Evolutionary conservation across 2,113 vertebrate species (phyloP), one percentile per base, ranked within the genome.

Genomic region (Zosterops pallidus): DNA sequence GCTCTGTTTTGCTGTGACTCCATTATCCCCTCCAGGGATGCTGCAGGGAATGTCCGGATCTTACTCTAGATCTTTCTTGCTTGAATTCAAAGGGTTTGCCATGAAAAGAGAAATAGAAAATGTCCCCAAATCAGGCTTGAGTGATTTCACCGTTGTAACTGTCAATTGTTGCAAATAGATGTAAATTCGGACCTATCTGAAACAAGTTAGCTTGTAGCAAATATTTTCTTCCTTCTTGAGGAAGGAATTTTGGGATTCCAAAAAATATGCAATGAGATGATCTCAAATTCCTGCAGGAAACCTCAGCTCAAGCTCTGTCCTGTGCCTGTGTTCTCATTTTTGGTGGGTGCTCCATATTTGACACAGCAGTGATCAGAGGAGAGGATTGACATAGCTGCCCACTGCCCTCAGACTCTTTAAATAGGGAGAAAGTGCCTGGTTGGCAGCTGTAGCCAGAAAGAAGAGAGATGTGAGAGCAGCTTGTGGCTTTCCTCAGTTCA

Each of bases 401-500:
- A 1, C 21, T 56, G 19, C 18, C 37, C 44, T 52, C 64, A 46
- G 60, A 25, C 65, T 4, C 0, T 55, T 59, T 4, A 17, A 39
- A 2, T 20, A 67, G 26, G 39, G 33, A 69, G 13, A 41, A 25
- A 0, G 3, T 74, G 37, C 15, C 37, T 11, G 24, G 6, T 16
- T 0, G 0, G 68, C 5, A 3, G 56, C 44, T 14, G 11, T 12
- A 39, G 21, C 44, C 0, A 2, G 74, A 50, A 24, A 28, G 9
- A 44, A 44, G 57, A 35, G 31, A 89, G n/a, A 49, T 37, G 21
- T 8, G 46, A 89, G 52, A 86, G 70, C 71, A 90, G 44, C 63
- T 35, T 5, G 41, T 11, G 47, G 78, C 24, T 70, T 33, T 52
- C n/a, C 28, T 29, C 14, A 84, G 31, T n/a, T 82, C 6, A 3